Evolutionary conservation across 2,113 vertebrate species (phyloP).

Genomic region (Pachyramphus minor): DNA sequence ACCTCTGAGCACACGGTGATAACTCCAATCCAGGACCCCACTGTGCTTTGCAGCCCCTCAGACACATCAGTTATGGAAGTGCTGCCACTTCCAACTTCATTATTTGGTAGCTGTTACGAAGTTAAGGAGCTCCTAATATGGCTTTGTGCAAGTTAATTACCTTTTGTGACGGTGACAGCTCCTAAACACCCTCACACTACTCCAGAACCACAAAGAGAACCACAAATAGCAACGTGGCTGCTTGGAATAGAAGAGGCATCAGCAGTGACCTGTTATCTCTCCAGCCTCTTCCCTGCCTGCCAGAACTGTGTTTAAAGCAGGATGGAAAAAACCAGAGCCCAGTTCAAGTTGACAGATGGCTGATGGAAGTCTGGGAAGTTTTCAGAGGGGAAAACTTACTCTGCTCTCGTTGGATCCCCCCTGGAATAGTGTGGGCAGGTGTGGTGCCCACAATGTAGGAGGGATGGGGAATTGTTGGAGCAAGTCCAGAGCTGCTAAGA

Average conservation of each 20-base stretch:
- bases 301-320: background rate
- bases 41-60: background rate
- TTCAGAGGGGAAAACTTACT: background rate
- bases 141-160: background rate
- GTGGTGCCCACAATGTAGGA: background rate
- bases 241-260: background rate
- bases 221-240: background rate
- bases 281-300: background rate
- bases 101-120: background rate
- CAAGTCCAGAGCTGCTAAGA: background rate
- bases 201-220: background rate
- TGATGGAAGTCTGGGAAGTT: background rate
- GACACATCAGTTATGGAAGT: background rate
- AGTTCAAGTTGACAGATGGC: background rate
- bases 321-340: background rate
- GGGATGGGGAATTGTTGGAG: background rate
- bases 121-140: background rate
- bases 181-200: background rate
- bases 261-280: background rate
- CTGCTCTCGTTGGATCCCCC: background rate
- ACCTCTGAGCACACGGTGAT: background rate
- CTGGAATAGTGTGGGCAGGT: background rate
- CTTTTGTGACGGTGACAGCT: background rate
- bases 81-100: background rate
- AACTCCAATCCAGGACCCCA: background rate